Evolutionary conservation across 2,797 vertebrate species (phyloP), one percentile per base, ranked within the genome.

Genomic region (Eptatretus atami): DNA sequence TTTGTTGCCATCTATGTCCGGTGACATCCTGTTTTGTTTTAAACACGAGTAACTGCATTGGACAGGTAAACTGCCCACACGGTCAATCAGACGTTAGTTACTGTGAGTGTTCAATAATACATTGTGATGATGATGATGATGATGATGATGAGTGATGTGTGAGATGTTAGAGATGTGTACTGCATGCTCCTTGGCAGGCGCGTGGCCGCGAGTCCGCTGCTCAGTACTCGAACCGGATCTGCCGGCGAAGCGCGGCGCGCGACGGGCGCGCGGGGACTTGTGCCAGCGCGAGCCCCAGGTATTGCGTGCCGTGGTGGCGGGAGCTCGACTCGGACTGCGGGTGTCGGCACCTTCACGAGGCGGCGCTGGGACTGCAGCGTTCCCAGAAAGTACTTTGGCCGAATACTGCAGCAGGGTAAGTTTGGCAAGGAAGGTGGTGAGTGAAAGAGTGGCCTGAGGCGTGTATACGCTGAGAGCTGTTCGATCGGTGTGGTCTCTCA

Each of bases 301-400:
- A 5, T 81, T 98, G 68, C 80, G 75, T 3, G 90, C 95, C 73
- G 81, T 92, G 66, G 87, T 85, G 67, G 88, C 90, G 69, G 92
- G 92, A 9, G 85, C 90, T 69, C 78, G 81, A 69, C 75, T 96
- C 65, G 92, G 86, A 0, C 82, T 98, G 55, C 76, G 86, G 53
- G 90, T 98, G 90, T 72, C 88, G 94, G 74, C 83, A 84, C 76
- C 92, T 98, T 98, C 75, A 80, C 86, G 65, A 94, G 85, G 71
- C 81, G 92, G 44, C 79, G 86, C 64, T 98, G 92, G 92, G 96
- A 96, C 76, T 96, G 92, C 72, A 93, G 86, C 70, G 92, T 86
- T 74, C 90, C 95, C 77, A 94, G 84, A 78, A 98, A 93, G 72
- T 87, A 88, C 74, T 94, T 98, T 64, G 85, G 88, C 70, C 88